phyloP scores from a whole-genome alignment of 2,888 invertebrate genomes.

The Cheilosia variabilis region DNA sequence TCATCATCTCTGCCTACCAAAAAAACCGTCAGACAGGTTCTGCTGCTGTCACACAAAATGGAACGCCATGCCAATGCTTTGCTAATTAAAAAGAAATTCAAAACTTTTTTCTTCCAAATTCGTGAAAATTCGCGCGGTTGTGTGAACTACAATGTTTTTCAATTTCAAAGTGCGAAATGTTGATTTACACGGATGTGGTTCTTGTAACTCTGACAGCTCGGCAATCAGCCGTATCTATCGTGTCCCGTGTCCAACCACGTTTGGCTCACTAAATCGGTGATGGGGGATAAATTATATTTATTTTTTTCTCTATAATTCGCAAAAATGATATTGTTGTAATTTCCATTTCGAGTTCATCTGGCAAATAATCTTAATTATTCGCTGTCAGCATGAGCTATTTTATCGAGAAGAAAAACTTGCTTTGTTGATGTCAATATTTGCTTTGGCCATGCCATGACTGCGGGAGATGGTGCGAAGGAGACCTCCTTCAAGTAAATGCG shows the following conservation, averaged over 20 bases:
- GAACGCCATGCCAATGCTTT: constrained; percentile 12
- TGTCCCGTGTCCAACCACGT: neutral
- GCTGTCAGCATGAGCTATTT: constrained; percentile 46
- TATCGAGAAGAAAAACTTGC: constrained; percentile 45
- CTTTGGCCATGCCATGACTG: constrained; percentile 43
- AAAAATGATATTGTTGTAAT: constrained; percentile 21
- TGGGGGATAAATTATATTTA: constrained; percentile 21
- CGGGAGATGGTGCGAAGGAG: constrained; percentile 11
- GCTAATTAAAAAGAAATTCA: constrained; percentile 39
- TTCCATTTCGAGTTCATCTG: constrained; percentile 30
- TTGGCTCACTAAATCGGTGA: neutral
- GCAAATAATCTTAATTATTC: constrained; percentile 44
- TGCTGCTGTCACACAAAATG: constrained; percentile 24
- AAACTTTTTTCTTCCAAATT: neutral
- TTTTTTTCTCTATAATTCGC: neutral
- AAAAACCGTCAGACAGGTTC: neutral
- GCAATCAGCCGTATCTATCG: neutral
- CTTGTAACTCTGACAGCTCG: constrained; percentile 45
- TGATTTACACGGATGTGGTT: constrained; percentile 52
- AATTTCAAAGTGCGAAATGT: constrained; percentile 34
- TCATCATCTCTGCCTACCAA: constrained; percentile 50
- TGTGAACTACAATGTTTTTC: constrained; percentile 3
- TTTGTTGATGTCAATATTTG: constrained; percentile 67
- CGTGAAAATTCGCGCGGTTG: neutral
- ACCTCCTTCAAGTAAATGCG: constrained; percentile 35